Base-by-base conservation (phyloP, 2,797 vertebrate species). In the Adelosebastes latens region DNA sequence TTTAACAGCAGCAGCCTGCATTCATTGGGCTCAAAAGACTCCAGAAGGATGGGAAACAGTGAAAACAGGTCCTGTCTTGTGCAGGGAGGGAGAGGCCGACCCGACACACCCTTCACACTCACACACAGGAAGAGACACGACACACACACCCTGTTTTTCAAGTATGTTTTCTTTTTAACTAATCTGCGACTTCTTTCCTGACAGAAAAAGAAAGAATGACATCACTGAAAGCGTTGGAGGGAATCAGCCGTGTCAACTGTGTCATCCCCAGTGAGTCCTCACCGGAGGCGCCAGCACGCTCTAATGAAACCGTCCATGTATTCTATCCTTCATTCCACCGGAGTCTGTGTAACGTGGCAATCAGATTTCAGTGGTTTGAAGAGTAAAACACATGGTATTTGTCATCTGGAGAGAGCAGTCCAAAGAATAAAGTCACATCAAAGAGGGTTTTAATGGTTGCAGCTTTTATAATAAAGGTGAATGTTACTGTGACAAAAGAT, bases 261-360 rank as follows among this genome's bases (percentile, higher is more conserved):
- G 65, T 34, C 36, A 25, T 39, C 66, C 46, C 22, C 65, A 31
- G 70, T 32, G 75, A 86, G 64, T 86, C 77, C 32, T 60, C 79
- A 31, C 49, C 56, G 13, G 66, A 77, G 77, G 60, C 13, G 8
- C 27, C 83, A 24, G 59, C 71, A 2, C 20, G 3, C 68, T 75
- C 71, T 75, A 80, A 64, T 79, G 95, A 96, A 95, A 93, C 94
- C 3, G 87, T 97, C 97, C 96, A 95, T 97, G 96, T 93, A 81
- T 97, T 93, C 95, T 98, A 97, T 98, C 98, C 98, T 99, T 99
- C 98, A 99, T 99, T 98, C 98, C 98, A 99, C 98, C 98, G 98
- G 98, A 99, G 98, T 99, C 98, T 99, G 98, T 99, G 92, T 96
- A 91, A 65, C 81, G 95, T 96, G 90, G 87, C 88, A 97, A 96